Evolutionary conservation across 2,888 invertebrate genomes (phyloP).

Genomic region (Autographa pulchrina): DNA sequence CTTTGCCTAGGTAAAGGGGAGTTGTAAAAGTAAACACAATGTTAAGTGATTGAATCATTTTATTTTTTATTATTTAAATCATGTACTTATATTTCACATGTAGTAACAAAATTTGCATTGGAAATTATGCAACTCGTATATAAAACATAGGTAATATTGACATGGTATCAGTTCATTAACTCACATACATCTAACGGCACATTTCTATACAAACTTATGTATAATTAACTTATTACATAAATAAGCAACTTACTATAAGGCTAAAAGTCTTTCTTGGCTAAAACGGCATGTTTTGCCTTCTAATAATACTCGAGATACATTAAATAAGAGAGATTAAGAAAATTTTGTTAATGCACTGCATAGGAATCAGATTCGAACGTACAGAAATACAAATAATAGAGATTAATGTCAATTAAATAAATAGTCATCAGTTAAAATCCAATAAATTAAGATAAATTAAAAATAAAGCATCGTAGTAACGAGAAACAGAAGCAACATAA

Average conservation of each 20-base stretch:
- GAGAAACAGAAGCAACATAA: constrained; percentile 64
- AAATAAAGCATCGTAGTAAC: constrained; percentile 59
- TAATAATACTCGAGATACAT: constrained; percentile 80
- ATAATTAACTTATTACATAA: constrained; percentile 76
- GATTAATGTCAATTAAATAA: constrained; percentile 70
- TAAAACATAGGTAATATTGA: constrained; percentile 72
- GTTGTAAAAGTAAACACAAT: constrained; percentile 60
- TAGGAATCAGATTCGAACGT: constrained; percentile 62
- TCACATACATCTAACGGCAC: constrained; percentile 80
- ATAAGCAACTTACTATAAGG: constrained; percentile 81
- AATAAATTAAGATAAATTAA: constrained; percentile 66
- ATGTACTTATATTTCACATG: constrained; percentile 75
- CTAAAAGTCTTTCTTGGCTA: constrained; percentile 87
- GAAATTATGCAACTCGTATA: constrained; percentile 72
- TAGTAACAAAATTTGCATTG: constrained; percentile 73
- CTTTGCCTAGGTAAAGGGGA: constrained; percentile 28
- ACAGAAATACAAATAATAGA: constrained; percentile 61
- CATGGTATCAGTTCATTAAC: constrained; percentile 82
- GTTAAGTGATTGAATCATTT: constrained; percentile 71
- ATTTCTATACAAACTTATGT: constrained; percentile 69
- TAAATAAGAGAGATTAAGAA: constrained; percentile 65
- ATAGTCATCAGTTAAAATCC: constrained; percentile 65
- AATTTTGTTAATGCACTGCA: constrained; percentile 66
- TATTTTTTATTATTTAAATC: constrained; percentile 77
- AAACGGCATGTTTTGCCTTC: constrained; percentile 77